phyloP scores from a whole-genome alignment of 1,140 invertebrate genomes.

The Sarcophaga peregrina region DNA sequence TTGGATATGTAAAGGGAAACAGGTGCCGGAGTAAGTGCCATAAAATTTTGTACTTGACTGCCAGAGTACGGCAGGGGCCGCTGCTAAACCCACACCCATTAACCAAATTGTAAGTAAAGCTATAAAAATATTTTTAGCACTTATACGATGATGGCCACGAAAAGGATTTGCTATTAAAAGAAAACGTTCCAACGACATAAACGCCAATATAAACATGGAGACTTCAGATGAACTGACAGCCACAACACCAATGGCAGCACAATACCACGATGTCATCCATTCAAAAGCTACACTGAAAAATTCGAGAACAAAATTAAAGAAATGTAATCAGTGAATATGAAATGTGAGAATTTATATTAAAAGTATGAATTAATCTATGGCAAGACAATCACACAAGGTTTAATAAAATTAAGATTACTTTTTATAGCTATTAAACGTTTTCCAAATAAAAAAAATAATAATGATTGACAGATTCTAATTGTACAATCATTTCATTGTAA shows the following conservation, averaged over 20 bases:
- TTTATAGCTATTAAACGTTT: too few relatives aligned
- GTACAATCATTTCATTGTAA: too few relatives aligned
- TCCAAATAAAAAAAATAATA: too few relatives aligned
- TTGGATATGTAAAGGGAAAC: conserved; percentile 80
- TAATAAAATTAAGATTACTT: too few relatives aligned
- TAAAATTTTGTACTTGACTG: conserved; percentile 75
- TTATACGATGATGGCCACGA: conserved; percentile 70
- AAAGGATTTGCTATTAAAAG: conserved; percentile 78
- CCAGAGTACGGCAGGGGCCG: conserved; percentile 77
- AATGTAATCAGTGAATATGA: background rate
- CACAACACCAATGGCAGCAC: conserved; percentile 73
- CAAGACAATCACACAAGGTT: too few relatives aligned
- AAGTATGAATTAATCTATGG: too few relatives aligned
- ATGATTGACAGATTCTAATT: too few relatives aligned
- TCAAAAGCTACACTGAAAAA: conserved; percentile 68
- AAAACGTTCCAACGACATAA: conserved; percentile 82
- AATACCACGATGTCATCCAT: conserved; percentile 79
- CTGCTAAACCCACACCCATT: conserved; percentile 72
- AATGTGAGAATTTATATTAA: background rate
- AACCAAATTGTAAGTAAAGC: conserved; percentile 71
- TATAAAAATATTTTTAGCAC: conserved; percentile 68
- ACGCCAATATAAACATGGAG: conserved; percentile 79
- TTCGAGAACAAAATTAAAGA: background rate
- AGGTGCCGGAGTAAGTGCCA: conserved; percentile 74
- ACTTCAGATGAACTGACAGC: conserved; percentile 80